These are phyloP conservation scores for Grus americana DNA, from an alignment of 2,113 vertebrate species.

Conservation along the genomic window DNA sequence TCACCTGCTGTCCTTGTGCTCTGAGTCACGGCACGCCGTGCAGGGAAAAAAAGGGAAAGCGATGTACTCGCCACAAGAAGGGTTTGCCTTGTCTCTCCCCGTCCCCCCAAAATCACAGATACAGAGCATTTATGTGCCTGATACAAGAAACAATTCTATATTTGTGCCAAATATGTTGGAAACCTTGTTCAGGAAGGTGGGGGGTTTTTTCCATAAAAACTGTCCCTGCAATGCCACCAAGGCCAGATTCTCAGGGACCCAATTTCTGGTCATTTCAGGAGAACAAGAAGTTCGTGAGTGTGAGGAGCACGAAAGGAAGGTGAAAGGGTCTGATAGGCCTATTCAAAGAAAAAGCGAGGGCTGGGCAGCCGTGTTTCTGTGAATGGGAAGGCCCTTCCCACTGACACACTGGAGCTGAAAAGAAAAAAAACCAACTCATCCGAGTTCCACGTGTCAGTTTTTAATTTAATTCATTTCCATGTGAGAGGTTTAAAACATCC, in stretches of 20 bases:
- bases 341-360: neutral
- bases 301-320: neutral
- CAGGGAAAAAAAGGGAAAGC: neutral
- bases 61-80: neutral
- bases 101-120: neutral
- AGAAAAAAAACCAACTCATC: neutral
- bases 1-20: too few species aligned
- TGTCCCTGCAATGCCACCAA: neutral
- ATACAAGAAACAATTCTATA: neutral
- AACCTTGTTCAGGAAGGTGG: neutral
- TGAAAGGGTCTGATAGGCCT: neutral
- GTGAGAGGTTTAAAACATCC: neutral
- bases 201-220: neutral
- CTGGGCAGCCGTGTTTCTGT: neutral
- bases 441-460: neutral
- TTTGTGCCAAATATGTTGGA: neutral
- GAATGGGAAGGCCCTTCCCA: neutral
- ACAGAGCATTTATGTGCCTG: neutral
- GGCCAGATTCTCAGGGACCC: neutral
- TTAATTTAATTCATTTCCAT: neutral
- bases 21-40: rapidly evolving
- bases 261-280: neutral
- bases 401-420: neutral
- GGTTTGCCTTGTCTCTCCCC: neutral
- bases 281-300: neutral